Evolutionary conservation across 2,113 vertebrate genomes (phyloP), one percentile per base, ranked within the genome.

Genomic region (Macroglossus sobrinus): DNA sequence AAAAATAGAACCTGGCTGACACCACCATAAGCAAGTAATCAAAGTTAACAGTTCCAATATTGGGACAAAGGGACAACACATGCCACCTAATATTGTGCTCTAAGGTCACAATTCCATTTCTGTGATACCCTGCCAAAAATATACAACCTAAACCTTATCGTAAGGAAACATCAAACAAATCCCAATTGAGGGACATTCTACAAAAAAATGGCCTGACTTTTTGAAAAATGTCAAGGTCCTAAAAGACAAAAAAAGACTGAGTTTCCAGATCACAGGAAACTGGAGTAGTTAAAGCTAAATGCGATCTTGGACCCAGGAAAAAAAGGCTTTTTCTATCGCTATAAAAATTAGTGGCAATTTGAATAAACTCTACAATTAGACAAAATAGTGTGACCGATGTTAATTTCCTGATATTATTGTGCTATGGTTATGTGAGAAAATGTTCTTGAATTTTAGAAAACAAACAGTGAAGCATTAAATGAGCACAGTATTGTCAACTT

Each of bases 151-250:
- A 47, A 71, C 55, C n/a, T 72, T 66, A 84, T 57, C 28, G 28
- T 6, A 18, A 86, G 75, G 43, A 59, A 43, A 72, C 47, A 55
- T 38, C 28, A 89, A 28, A 76, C n/a, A 69, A 80, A 78, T 43
- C 30, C 38, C 72, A 57, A 45, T 9, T 21, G 53, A 76, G 35
- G 30, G 61, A 79, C 33, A 22, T 12, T 55, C 68, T 68, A 75
- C 76, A 88, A 88, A 89, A 61, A 89, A 40, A 59, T 3, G 2
- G 53, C 18, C 55, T 78, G 35, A 69, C 35, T 30, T 80, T 88
- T 69, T 81, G 50, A 63, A 89, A 96, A 93, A 95, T 86, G 79
- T 89, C 93, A 92, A 64, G 72, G 78, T 69, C 30, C 59, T 26
- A 19, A 80, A 80, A 88, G 57, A 96, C 38, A 64, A 72, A 63